Evolutionary conservation across 2,888 invertebrate species (phyloP).

Genomic region (Sceliomorpha sp.): DNA sequence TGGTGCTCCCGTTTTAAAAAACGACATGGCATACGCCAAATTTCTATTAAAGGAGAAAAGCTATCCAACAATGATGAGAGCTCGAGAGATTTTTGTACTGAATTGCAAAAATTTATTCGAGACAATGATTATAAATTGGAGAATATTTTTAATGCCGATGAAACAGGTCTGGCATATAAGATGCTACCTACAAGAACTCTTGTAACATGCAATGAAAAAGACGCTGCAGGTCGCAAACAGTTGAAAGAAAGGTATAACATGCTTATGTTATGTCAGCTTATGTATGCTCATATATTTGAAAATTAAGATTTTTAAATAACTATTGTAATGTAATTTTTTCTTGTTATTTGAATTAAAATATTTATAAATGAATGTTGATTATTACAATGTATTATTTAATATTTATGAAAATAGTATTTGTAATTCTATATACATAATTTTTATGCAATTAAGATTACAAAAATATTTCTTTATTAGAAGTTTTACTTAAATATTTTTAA

Average conservation of each 20-base stretch:
- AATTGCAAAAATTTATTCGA: not conserved
- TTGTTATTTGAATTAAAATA: too few relatives aligned
- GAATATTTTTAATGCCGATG: constrained; percentile 16
- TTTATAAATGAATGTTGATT: too few relatives aligned
- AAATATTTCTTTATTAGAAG: too few relatives aligned
- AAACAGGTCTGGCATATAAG: constrained; percentile 14
- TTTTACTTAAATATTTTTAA: too few relatives aligned
- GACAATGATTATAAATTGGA: constrained; percentile 5
- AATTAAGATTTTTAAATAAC: too few relatives aligned
- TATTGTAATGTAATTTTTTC: too few relatives aligned
- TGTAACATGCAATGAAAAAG: not conserved
- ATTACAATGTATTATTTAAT: too few relatives aligned
- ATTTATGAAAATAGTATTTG: too few relatives aligned
- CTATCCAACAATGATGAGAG: constrained; percentile 4
- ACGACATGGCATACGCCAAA: constrained; percentile 1
- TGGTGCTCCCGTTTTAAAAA: constrained; percentile 8
- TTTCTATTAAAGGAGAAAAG: constrained; percentile 11
- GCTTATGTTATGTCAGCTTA: not conserved
- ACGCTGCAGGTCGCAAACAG: constrained; percentile 3
- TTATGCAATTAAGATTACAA: too few relatives aligned
- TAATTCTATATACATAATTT: too few relatives aligned
- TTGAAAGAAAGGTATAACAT: constrained; percentile 12
- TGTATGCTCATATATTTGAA: too few relatives aligned
- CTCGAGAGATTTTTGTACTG: not conserved
- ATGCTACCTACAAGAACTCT: constrained; percentile 11